Evolutionary conservation across 2,888 invertebrate species (phyloP).

Genomic region (Hemicrepidius hirtus): DNA sequence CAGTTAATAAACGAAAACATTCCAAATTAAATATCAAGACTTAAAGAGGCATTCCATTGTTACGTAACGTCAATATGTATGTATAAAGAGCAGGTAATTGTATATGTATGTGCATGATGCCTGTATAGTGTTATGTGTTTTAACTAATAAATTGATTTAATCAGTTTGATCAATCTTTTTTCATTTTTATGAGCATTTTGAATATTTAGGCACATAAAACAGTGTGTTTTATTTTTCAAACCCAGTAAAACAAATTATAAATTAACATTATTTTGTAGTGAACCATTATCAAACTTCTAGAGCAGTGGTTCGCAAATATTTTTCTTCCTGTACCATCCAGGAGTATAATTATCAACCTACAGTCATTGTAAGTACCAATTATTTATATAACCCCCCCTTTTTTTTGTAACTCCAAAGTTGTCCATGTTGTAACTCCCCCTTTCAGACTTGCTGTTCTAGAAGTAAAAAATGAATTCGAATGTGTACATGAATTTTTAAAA

Average conservation of each 20-base stretch:
- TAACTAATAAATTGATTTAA: slow-evolving; percentile 75
- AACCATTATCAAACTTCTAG: background rate
- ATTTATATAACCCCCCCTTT: background rate
- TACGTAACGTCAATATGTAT: slow-evolving; percentile 14
- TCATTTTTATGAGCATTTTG: slow-evolving; percentile 7
- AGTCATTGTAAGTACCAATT: too few species aligned
- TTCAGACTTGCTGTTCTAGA: background rate
- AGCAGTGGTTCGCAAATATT: too few species aligned
- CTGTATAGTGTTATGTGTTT: slow-evolving; percentile 56
- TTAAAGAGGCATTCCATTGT: slow-evolving; percentile 26
- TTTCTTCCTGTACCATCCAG: too few species aligned
- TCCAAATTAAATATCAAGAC: background rate
- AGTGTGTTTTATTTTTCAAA: slow-evolving; percentile 56
- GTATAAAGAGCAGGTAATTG: slow-evolving; percentile 39
- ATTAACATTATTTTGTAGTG: background rate
- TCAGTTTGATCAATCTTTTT: slow-evolving; percentile 44
- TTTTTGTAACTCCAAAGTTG: too few species aligned
- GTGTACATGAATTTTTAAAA: slow-evolving; percentile 50
- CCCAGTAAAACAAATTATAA: slow-evolving; percentile 35
- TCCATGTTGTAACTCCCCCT: too few species aligned
- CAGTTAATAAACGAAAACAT: slow-evolving; percentile 13
- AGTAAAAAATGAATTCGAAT: background rate
- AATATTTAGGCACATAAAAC: slow-evolving; percentile 35
- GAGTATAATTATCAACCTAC: too few species aligned
- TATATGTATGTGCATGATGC: slow-evolving; percentile 54